Evolutionary conservation across 2,113 vertebrate genomes (phyloP), one percentile per base, ranked within the genome.

Genomic region (Colaptes auratus): DNA sequence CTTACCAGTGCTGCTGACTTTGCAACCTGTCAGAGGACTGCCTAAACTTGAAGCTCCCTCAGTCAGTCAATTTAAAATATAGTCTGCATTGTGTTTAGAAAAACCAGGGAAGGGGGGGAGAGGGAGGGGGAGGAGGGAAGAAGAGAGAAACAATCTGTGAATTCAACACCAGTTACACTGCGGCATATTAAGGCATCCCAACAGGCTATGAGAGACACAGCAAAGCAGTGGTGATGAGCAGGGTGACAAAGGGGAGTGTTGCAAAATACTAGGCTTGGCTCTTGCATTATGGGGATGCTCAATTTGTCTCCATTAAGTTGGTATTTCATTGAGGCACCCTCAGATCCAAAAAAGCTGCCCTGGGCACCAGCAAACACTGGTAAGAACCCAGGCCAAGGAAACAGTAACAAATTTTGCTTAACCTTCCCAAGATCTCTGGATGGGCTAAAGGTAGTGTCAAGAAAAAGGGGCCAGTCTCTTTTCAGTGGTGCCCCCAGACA

Each of bases 1-100:
- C 94, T 86, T 92, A 93, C 75, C 82, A 94, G 70, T 27, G 79
- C 70, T 96, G 96, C 97, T 97, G 97, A 97, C 94, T 96, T 95
- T 88, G 96, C 97, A 97, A 42, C 90, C 94, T 96, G 96, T 95
- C 96, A 97, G 88, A 93, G 94, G 92, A 93, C 79, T 50, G 92
- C 83, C 94, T 88, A 84, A 95, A 95, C 81, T 84, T 92, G 80
- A 95, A 93, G 90, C 63, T 93, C 92, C 59, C 90, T 92, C 87
- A 80, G 82, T 96, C 94, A 86, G 86, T 94, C 84, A 83, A 56
- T 96, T 92, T 92, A 95, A 96, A 97, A 96, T 96, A 96, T 66
- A 86, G 92, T 75, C 94, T 93, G 89, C 75, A 63, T 74, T 74
- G 94, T 58, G 76, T 76, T 90, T 15, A 39, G 65, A 79, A 78